Evolutionary conservation across 1,140 invertebrate species (phyloP).

Genomic region (Habropoda laboriosa): DNA sequence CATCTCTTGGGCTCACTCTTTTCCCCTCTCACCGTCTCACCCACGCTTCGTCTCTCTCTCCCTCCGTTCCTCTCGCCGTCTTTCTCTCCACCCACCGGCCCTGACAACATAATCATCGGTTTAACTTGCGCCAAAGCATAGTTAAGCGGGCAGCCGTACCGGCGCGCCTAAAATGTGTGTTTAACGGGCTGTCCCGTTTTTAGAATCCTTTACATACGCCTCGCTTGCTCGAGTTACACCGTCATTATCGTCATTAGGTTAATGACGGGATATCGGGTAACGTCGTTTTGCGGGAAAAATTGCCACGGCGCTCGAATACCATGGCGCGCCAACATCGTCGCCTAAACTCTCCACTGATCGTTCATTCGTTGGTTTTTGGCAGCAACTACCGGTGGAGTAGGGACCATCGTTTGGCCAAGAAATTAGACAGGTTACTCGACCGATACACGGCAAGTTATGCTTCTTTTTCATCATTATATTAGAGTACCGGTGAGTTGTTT

Average conservation of each 20-base stretch:
- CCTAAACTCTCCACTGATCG: too few species aligned
- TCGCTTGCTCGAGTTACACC: constrained; percentile 51
- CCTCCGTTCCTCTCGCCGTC: too few species aligned
- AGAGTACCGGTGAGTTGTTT: too few species aligned
- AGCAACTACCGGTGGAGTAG: too few species aligned
- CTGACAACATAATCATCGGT: constrained; percentile 81
- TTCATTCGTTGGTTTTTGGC: not conserved
- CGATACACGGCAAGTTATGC: too few species aligned
- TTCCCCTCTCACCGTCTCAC: too few species aligned
- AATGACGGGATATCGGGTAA: constrained; percentile 37
- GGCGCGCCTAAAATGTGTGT: constrained; percentile 80
- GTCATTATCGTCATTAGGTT: constrained; percentile 44
- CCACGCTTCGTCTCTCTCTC: too few species aligned
- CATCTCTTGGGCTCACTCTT: too few species aligned
- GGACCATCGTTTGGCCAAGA: too few species aligned
- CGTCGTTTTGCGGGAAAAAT: constrained; percentile 15
- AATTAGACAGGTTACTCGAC: too few species aligned
- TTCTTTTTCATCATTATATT: too few species aligned
- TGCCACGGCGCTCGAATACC: not conserved
- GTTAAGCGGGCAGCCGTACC: constrained; percentile 78
- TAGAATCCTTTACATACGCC: constrained; percentile 13
- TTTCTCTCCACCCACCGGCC: constrained; percentile 73
- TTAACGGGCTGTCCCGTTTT: constrained; percentile 67
- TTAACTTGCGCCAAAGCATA: constrained; percentile 80
- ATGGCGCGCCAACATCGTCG: too few species aligned